Base-by-base conservation (phyloP, 2,888 invertebrate genomes). In the Neelides folsomi region DNA sequence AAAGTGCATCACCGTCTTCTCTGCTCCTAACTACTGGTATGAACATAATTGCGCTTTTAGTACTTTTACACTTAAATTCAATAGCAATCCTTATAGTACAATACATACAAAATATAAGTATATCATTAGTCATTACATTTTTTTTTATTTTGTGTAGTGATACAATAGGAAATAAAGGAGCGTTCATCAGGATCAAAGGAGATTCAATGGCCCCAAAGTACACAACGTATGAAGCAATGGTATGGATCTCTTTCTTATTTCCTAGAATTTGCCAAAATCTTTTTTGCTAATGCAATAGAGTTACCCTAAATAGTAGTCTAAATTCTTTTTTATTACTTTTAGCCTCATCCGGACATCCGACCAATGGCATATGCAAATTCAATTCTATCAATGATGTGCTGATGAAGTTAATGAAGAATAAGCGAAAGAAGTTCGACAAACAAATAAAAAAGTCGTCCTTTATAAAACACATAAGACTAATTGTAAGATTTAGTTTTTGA, bases 11-110 rank as follows among this genome's bases (percentile, higher is more conserved):
- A 98, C 98, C 10, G 94, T 98, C 45, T 99, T 98, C 77, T 95
- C 95, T 1, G 98, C 98, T 65, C 98, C 98, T 60, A 99, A 99
- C 72, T 98, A 98, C 78, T 98, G 97, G 92, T 92, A 71, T 71
- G 73, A 50, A 19, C n/a, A n/a, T n/a, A n/a, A n/a, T n/a, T n/a
- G n/a, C n/a, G n/a, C 35, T 27, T 9, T 10, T 9, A n/a, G 12
- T 47, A 37, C 36, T 37, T 12, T 47, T 9, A 12, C 34, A 47
- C 9, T 47, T 13, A n/a, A n/a, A n/a, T n/a, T n/a, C n/a, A n/a
- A n/a, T n/a, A n/a, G n/a, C n/a, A n/a, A n/a, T n/a, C n/a, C n/a
- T n/a, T n/a, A n/a, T n/a, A n/a, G n/a, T n/a, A n/a, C n/a, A n/a
- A n/a, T n/a, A n/a, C n/a, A n/a, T n/a, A n/a, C n/a, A n/a, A n/a